Percentiles rank a stretch among this genome's conserved stretches.
phyloP scores from a whole-genome alignment of 2,888 invertebrate species.

The Drosophila anomalata region DNA sequence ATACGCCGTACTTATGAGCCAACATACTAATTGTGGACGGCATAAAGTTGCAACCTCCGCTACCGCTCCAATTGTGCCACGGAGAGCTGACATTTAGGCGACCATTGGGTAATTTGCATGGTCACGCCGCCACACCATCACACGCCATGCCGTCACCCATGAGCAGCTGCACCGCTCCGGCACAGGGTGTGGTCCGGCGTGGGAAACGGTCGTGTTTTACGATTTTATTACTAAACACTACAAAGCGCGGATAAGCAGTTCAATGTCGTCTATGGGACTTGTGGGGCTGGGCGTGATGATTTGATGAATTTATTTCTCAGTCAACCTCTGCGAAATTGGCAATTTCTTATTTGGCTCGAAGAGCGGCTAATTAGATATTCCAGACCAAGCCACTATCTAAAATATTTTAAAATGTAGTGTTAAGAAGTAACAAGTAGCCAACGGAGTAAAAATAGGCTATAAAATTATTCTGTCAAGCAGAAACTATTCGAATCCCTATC shows the following conservation, averaged over 20 bases:
- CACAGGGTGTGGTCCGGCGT: constrained; percentile 26
- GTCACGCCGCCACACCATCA: constrained; percentile 33
- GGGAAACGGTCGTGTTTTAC: constrained; percentile 31
- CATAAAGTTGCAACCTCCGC: not conserved
- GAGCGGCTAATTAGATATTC: not conserved
- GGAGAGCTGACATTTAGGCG: constrained; percentile 36
- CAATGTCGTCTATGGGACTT: constrained; percentile 19
- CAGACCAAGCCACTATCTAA: not conserved
- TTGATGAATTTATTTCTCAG: constrained; percentile 16
- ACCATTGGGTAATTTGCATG: constrained; percentile 38
- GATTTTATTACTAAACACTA: constrained; percentile 1
- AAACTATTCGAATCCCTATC: too few relatives aligned
- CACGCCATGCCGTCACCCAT: constrained; percentile 32
- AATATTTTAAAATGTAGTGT: too few relatives aligned
- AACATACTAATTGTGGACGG: not conserved
- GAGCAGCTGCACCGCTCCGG: constrained; percentile 29
- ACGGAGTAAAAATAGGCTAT: too few relatives aligned
- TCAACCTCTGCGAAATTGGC: not conserved
- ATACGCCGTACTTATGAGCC: not conserved
- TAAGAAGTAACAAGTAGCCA: too few relatives aligned
- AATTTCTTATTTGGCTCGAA: not conserved
- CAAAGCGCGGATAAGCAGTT: constrained; percentile 9
- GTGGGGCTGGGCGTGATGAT: constrained; percentile 8
- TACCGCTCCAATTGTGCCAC: constrained; percentile 16
- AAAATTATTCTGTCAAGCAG: too few relatives aligned